Evolutionary conservation across 1,140 invertebrate genomes (phyloP).

Genomic region (Chionoecetes opilio): DNA sequence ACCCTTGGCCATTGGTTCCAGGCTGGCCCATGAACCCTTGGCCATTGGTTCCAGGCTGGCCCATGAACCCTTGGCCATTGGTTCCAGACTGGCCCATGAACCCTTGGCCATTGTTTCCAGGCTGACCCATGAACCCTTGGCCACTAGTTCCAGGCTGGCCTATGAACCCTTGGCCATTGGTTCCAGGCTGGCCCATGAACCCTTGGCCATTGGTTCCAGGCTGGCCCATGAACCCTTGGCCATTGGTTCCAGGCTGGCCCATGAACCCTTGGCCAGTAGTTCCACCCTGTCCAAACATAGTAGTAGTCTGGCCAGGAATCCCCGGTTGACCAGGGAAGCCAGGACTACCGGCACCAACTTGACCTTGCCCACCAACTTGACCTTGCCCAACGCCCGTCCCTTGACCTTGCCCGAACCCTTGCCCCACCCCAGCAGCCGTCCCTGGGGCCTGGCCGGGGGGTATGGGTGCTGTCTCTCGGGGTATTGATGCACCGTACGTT

Average conservation of each 20-base stretch:
- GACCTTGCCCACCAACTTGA: background rate
- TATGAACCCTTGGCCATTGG: background rate
- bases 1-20: background rate
- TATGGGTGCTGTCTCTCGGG: constrained; percentile 64
- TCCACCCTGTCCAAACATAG: too few relatives aligned
- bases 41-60: background rate
- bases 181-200: constrained; percentile 31
- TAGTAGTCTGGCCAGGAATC: background rate
- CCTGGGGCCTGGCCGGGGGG: background rate
- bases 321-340: constrained; percentile 2
- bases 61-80: constrained; percentile 22
- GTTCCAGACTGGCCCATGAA: background rate
- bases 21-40: background rate
- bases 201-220: constrained; percentile 1
- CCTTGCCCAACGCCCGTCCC: background rate
- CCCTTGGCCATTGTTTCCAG: background rate
- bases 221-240: background rate
- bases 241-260: background rate
- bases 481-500: constrained; percentile 64
- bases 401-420: background rate
- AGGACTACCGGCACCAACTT: background rate
- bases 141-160: background rate
- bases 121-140: constrained; percentile 1
- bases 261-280: too few relatives aligned
- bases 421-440: background rate